Percentiles rank a stretch among this genome's conserved stretches.
Evolutionary conservation across 2,888 invertebrate species (phyloP).

Genomic region (Caradrina clavipalpis): DNA sequence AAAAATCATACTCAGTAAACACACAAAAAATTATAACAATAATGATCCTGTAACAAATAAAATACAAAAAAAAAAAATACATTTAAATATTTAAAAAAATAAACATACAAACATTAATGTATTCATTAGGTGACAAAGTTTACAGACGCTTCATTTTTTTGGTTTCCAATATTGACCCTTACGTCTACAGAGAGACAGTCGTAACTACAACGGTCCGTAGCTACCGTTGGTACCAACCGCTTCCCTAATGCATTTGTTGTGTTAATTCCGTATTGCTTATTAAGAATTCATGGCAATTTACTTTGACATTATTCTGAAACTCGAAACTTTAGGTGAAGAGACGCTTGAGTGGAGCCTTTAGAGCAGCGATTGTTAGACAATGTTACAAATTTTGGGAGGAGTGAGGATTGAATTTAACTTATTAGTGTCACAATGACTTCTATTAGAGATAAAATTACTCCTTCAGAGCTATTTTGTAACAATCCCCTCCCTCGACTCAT

Average conservation of each 20-base stretch:
- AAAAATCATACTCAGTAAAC: too few species aligned
- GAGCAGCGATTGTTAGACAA: conserved; percentile 22
- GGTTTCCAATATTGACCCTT: conserved; percentile 13
- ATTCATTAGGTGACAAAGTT: neutral
- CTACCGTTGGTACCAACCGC: conserved; percentile 5
- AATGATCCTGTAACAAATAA: too few species aligned
- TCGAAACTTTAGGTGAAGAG: conserved; percentile 57
- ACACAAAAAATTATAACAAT: too few species aligned
- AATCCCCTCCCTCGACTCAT: too few species aligned
- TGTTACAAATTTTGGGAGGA: neutral
- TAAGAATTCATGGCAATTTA: conserved; percentile 73
- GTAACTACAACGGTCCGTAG: neutral
- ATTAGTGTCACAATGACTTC: too few species aligned
- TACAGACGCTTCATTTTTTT: neutral
- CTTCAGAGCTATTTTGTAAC: too few species aligned
- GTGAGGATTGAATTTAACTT: neutral
- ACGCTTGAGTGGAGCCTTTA: conserved; percentile 39
- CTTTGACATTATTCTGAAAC: conserved; percentile 69
- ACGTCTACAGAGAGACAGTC: neutral
- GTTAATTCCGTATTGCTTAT: conserved; percentile 72
- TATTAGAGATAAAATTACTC: too few species aligned
- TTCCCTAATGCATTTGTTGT: conserved; percentile 74
- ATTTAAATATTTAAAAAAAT: too few species aligned
- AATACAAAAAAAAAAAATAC: too few species aligned
- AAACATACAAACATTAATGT: neutral